phyloP scores from a whole-genome alignment of 2,888 invertebrate species.

The Ptychoptera albimana region DNA sequence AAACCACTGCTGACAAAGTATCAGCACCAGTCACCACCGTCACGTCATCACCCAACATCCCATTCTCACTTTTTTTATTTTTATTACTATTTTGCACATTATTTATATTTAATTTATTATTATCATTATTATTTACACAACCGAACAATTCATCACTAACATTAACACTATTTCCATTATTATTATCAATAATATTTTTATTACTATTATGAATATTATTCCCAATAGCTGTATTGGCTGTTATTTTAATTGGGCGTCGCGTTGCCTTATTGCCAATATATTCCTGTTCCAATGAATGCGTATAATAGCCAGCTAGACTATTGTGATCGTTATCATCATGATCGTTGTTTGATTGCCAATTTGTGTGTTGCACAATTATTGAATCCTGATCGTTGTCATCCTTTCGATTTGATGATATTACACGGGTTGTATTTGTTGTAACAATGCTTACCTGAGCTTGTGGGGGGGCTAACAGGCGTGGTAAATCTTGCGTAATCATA shows the following conservation, averaged over 20 bases:
- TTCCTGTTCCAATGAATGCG: conserved; percentile 26
- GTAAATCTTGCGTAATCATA: conserved; percentile 68
- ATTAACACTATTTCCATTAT: conserved; percentile 6
- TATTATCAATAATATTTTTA: conserved; percentile 1
- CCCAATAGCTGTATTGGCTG: conserved; percentile 1
- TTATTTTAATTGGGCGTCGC: conserved; percentile 7
- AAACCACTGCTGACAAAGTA: conserved; percentile 53
- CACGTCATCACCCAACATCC: conserved; percentile 33
- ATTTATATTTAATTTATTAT: background rate
- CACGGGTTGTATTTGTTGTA: conserved; percentile 57
- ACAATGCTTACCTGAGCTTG: conserved; percentile 52
- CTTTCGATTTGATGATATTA: conserved; percentile 34
- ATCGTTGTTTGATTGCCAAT: conserved; percentile 37
- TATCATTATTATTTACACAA: background rate
- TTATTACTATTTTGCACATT: conserved; percentile 9
- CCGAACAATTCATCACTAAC: background rate
- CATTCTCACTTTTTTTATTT: conserved; percentile 11
- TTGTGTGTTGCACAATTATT: conserved; percentile 47
- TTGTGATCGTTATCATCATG: conserved; percentile 15
- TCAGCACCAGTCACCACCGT: conserved; percentile 53
- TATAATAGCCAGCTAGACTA: conserved; percentile 29
- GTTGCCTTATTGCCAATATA: conserved; percentile 9
- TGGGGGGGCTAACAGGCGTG: conserved; percentile 7
- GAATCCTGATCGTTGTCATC: conserved; percentile 24
- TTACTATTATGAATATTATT: conserved; percentile 3